Evolutionary conservation across 2,797 vertebrate species (phyloP).

Genomic region (Sebastes hopkinsi): DNA sequence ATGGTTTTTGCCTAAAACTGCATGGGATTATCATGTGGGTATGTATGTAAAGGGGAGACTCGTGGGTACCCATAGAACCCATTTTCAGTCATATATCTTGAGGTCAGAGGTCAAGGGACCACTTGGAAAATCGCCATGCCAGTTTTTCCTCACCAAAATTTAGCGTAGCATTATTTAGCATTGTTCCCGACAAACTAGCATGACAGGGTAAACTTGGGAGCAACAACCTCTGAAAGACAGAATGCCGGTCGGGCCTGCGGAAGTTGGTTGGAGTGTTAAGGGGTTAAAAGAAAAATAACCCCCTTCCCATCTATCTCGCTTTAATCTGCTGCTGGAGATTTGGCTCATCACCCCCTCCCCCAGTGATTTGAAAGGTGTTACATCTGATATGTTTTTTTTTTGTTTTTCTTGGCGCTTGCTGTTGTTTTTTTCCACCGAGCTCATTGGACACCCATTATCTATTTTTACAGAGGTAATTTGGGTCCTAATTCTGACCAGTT

Average conservation of each 20-base stretch:
- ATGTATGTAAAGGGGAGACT: not conserved
- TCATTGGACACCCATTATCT: conserved; percentile 35
- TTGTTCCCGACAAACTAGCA: too few species aligned
- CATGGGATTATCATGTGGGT: not conserved
- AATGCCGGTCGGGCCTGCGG: too few species aligned
- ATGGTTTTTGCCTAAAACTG: too few species aligned
- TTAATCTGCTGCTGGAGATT: not conserved
- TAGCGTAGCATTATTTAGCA: too few species aligned
- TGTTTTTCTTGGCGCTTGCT: not conserved
- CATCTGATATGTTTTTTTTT: not conserved
- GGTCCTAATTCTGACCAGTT: conserved; percentile 40
- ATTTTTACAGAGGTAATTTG: conserved; percentile 45
- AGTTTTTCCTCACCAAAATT: too few species aligned
- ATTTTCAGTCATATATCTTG: not conserved
- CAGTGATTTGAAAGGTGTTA: conserved; percentile 8
- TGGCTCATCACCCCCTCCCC: not conserved
- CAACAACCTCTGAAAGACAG: too few species aligned
- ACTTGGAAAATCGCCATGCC: too few species aligned
- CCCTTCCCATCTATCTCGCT: not conserved
- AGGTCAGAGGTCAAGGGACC: not conserved
- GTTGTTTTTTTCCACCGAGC: conserved; percentile 18
- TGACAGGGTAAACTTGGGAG: too few species aligned
- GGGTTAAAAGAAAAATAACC: not conserved
- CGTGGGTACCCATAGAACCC: not conserved
- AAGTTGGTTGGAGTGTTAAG: not conserved